Base-by-base conservation (phyloP, 2,888 invertebrate species). In the Sesia apiformis region DNA sequence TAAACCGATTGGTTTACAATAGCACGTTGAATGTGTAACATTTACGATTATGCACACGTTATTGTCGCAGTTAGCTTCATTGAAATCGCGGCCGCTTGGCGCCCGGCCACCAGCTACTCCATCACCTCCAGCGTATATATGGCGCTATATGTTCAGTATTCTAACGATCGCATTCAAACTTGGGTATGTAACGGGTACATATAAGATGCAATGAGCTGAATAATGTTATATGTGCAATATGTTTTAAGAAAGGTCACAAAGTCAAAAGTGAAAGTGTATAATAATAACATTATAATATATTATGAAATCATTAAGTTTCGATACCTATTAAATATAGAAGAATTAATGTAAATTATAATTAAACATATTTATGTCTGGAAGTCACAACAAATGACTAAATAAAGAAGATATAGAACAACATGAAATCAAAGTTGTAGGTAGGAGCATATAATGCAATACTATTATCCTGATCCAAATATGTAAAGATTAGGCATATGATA, bases 81-180 rank as follows among this genome's bases (percentile, higher is more conserved):
- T 54, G 52, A 52, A n/a, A 43, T 40, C 46, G 49, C 46, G 46
- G 46, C 23, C 46, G 64, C 63, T 69, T 77, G 78, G 76, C 78
- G 62, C 54, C 53, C 40, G 53, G 70, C 78, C 73, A 77, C 67
- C 62, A 57, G 58, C 60, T 65, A 63, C 61, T 69, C 41, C 49
- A 41, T 72, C 71, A 72, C 64, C 65, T 67, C 62, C 62, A 63
- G 56, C 57, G 62, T 65, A 67, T 62, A 63, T 69, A 62, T 64
- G 58, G 62, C 8, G 40, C 8, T n/a, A n/a, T 23, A 46, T 52
- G 51, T 39, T 54, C 54, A 54, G 53, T 52, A 55, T 55, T 55
- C 52, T 52, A 38, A 52, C 41, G 40, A 39, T 38, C 39, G 23
- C 43, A 49, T 8, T 46, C 7, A 46, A 46, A 8, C n/a, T 23